Evolutionary conservation across 2,113 vertebrate species (phyloP).

Genomic region (Nasalis larvatus): DNA sequence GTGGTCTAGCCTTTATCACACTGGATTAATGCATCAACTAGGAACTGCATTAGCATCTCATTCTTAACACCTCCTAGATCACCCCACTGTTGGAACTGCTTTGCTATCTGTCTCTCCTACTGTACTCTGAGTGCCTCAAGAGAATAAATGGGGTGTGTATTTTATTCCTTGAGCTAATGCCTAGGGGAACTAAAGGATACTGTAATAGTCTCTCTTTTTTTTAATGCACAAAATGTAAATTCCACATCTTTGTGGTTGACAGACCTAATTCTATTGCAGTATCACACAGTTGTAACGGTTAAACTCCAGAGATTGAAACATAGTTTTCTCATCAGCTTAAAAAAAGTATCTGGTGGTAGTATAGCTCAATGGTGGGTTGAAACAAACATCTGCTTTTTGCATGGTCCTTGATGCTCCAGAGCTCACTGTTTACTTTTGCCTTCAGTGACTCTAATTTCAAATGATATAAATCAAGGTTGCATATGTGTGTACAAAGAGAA

Average conservation of each 20-base stretch:
- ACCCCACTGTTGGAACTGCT: neutral
- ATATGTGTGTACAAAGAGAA: rapidly evolving
- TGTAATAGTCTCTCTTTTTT: neutral
- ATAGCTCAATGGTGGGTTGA: neutral
- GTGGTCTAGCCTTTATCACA: neutral
- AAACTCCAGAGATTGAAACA: neutral
- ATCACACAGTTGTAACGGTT: neutral
- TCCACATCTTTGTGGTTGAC: neutral
- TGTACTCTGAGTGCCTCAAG: neutral
- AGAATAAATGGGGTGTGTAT: neutral
- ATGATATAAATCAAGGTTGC: neutral
- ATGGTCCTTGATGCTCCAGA: neutral
- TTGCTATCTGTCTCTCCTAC: neutral
- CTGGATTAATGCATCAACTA: neutral
- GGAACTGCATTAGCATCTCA: neutral
- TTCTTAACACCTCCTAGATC: neutral
- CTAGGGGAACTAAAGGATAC: neutral
- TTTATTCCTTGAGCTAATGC: neutral
- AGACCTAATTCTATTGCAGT: neutral
- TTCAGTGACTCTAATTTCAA: neutral
- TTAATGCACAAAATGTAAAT: neutral
- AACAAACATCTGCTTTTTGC: neutral
- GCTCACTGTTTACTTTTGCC: neutral
- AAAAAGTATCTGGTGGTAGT: neutral
- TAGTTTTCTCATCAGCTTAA: neutral